These are phyloP conservation scores for Andinoacara biseriatus DNA, from an alignment of 2,113 vertebrate genomes.

Conservation along the genomic window DNA sequence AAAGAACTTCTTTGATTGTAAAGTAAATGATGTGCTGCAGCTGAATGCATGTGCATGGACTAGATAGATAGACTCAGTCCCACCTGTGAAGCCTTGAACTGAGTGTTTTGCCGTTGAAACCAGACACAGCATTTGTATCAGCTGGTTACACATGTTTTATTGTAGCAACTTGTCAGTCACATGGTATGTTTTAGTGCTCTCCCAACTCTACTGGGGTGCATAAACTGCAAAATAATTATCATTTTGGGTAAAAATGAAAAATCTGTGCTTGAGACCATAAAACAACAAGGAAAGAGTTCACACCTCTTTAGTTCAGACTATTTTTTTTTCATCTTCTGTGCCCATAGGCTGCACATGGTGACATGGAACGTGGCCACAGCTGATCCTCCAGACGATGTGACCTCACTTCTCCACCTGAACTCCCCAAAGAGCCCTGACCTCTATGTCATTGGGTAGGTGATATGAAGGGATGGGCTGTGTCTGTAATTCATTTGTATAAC, in stretches of 20 bases:
- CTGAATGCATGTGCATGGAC: neutral
- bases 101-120: neutral
- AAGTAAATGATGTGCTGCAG: neutral
- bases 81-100: neutral
- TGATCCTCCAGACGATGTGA: conserved; percentile 86
- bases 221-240: neutral
- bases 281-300: neutral
- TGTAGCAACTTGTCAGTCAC: neutral
- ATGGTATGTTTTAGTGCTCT: neutral
- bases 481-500: neutral
- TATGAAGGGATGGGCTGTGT: neutral
- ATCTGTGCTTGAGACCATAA: neutral
- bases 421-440: conserved; percentile 80
- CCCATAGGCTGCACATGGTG: conserved; percentile 87
- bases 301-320: neutral
- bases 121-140: neutral
- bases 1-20: conserved; percentile 17
- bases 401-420: conserved; percentile 84
- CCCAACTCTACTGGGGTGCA: neutral
- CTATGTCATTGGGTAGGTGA: conserved; percentile 92
- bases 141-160: neutral
- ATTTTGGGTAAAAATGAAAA: neutral
- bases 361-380: conserved; percentile 96
- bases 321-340: neutral
- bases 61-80: neutral